Percentiles rank a stretch among this genome's conserved stretches.
Evolutionary conservation across 2,797 vertebrate species (phyloP).

Genomic region (Hydrolagus colliei): DNA sequence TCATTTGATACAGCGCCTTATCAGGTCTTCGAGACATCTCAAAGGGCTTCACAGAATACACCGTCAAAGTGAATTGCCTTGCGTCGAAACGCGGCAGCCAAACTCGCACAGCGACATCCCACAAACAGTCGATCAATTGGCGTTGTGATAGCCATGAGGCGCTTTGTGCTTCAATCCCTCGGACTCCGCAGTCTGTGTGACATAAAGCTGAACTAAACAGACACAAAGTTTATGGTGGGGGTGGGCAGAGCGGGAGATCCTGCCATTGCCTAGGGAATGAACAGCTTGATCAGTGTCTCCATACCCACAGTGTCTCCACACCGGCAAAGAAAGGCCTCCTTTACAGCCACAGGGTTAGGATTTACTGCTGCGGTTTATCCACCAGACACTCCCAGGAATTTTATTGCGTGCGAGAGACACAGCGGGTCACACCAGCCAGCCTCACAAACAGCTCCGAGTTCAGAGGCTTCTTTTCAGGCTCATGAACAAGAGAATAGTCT

Average conservation of each 20-base stretch:
- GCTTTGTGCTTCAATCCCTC: background rate
- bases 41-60: too few species aligned
- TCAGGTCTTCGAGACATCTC: too few species aligned
- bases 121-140: too few species aligned
- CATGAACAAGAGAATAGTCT: too few species aligned
- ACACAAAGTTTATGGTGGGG: background rate
- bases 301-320: too few species aligned
- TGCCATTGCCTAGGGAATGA: conserved; percentile 1
- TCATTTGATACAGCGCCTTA: too few species aligned
- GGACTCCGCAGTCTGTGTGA: background rate
- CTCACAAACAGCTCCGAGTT: background rate
- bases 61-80: too few species aligned
- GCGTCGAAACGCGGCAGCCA: too few species aligned
- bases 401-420: background rate
- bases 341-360: background rate
- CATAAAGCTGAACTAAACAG: conserved; percentile 15
- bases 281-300: background rate
- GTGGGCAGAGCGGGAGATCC: background rate
- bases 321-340: background rate
- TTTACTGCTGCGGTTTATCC: background rate
- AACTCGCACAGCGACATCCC: too few species aligned
- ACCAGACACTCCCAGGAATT: background rate
- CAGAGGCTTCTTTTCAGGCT: too few species aligned
- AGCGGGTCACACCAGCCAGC: background rate
- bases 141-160: background rate